Base-by-base conservation (phyloP, 2,797 vertebrate genomes). In the Allobates femoralis region DNA sequence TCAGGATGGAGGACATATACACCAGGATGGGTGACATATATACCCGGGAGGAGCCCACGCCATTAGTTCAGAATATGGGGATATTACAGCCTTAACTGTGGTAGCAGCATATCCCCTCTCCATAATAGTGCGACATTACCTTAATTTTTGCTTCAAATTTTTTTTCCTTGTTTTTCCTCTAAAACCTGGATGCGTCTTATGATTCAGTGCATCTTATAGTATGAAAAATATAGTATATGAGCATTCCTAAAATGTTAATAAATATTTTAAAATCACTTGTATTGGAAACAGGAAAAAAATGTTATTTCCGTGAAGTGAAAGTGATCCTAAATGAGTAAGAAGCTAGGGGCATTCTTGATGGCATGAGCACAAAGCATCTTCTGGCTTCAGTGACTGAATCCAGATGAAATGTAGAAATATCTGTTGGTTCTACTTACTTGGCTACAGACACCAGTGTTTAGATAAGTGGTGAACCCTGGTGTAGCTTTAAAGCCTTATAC, bases 401-500 rank as follows among this genome's bases (percentile, higher is more conserved):
- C 51, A 83, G 80, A 83, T 83, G 67, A 76, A 51, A n/a, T 50
- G 19, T 26, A 66, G 26, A 76, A 77, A 50, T 66, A 14, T 76
- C 83, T 84, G 66, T 83, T 71, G 66, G 66, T 56, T 71, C 51
- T 83, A 67, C 64, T 81, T 53, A 73, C 46, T 82, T 34, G 32
- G 28, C 23, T 75, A 66, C 30, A 81, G 64, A 66, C 21, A 32
- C 28, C 30, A 64, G 19, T 74, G 34, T 76, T 81, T 64, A 66
- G 60, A 86, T 75, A 71, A 81, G 41, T 81, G 83, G 37, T 46
- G 16, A 58, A 46, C 81, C 81, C 81, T 75, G 30, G 32, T 55
- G 28, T 83, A 83, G 81, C 56, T 83, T 83, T 86, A 77, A 30
- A 15, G 32, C 76, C 78, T 88, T 67, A 14, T 50, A 46, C 67